phyloP scores from a whole-genome alignment of 2,888 invertebrate species.

The Eupithecia subfuscata region DNA sequence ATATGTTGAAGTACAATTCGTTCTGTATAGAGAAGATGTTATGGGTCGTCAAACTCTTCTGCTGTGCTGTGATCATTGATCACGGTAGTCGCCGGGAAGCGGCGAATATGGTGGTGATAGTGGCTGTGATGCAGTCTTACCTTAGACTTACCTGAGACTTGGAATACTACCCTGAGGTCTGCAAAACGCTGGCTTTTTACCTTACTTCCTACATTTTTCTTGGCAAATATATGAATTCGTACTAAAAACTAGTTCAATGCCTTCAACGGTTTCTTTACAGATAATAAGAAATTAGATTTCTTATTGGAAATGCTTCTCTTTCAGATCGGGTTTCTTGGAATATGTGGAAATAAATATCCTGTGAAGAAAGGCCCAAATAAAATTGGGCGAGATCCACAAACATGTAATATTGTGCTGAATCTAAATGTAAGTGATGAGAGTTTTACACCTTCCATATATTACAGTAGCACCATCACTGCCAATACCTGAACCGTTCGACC shows the following conservation, averaged over 20 bases:
- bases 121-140: neutral
- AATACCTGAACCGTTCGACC: neutral
- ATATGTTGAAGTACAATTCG: neutral
- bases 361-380: conserved; percentile 73
- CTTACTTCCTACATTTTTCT: neutral
- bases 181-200: neutral
- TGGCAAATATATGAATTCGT: neutral
- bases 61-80: neutral
- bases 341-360: conserved; percentile 71
- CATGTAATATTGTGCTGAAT: conserved; percentile 70
- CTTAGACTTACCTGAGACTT: neutral
- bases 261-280: neutral
- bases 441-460: neutral
- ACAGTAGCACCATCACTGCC: neutral
- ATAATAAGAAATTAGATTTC: neutral
- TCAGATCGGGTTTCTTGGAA: conserved; percentile 75
- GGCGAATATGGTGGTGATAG: neutral
- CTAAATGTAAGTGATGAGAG: conserved; percentile 64
- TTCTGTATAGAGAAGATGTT: neutral
- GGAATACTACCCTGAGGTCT: neutral
- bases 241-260: neutral
- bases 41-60: neutral
- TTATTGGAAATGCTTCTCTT: conserved; percentile 39
- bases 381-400: conserved; percentile 73
- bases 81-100: neutral